phyloP scores from a whole-genome alignment of 2,113 vertebrate species.

The Psittacula cyanocephala region DNA sequence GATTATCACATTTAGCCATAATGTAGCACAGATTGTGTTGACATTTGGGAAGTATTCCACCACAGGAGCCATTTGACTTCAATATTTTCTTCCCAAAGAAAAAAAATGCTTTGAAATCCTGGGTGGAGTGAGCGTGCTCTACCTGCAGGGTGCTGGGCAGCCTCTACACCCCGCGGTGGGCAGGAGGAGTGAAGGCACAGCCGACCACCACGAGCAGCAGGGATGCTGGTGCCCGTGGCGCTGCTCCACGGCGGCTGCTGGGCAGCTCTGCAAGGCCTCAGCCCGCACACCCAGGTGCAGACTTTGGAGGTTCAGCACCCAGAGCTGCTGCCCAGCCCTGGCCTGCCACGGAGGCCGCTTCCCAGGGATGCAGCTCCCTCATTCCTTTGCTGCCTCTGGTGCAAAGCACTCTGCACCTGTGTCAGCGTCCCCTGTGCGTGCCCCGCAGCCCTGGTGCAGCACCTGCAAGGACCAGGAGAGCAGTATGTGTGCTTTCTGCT shows the following conservation, averaged over 20 bases:
- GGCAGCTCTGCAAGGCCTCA: not conserved
- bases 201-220: rapidly evolving
- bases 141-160: not conserved
- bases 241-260: rapidly evolving
- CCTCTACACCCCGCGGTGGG: not conserved
- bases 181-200: not conserved
- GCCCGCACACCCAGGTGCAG: not conserved
- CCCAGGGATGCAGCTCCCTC: not conserved
- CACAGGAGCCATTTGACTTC: conserved; percentile 75
- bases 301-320: not conserved
- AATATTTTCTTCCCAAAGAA: conserved; percentile 53
- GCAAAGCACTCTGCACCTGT: rapidly evolving
- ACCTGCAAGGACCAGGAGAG: not conserved
- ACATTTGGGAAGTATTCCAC: conserved; percentile 77
- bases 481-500: not conserved
- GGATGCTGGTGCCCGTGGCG: not conserved
- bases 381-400: not conserved
- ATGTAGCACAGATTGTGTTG: conserved; percentile 77
- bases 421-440: rapidly evolving
- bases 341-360: no score
- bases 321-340: not conserved
- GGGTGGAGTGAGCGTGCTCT: not conserved
- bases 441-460: not conserved
- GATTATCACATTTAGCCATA: conserved; percentile 71
- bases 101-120: not conserved